These are phyloP conservation scores for Vimba vimba DNA, from an alignment of 2,113 vertebrate species.

Conservation along the genomic window DNA sequence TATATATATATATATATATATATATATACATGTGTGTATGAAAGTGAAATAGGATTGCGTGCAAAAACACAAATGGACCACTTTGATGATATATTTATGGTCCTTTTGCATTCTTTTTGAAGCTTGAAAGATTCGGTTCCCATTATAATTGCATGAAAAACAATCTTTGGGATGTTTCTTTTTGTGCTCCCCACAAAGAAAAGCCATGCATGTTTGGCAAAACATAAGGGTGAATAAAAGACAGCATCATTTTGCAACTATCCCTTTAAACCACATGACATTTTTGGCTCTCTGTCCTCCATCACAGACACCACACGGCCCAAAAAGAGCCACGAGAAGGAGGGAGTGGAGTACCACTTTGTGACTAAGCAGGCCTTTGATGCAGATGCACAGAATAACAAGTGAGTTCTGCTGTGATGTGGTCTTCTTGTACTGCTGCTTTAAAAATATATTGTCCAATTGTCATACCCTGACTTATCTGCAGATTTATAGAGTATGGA, in stretches of 20 bases:
- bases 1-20: too few species aligned
- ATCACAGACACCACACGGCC: constrained; percentile 87
- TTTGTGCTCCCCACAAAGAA: constrained; percentile 7
- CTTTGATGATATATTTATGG: neutral
- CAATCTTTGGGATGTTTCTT: neutral
- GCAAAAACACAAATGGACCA: neutral
- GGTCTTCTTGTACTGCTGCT: neutral
- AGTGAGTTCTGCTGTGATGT: constrained; percentile 73
- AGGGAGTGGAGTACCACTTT: constrained; percentile 96
- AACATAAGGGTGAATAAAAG: neutral
- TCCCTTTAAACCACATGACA: neutral
- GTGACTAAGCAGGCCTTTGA: constrained; percentile 93
- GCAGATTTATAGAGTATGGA: constrained; percentile 92
- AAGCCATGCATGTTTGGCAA: neutral
- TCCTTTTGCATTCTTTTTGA: neutral
- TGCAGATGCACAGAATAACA: constrained; percentile 87
- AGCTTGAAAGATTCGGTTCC: neutral
- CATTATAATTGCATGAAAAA: constrained; percentile 1
- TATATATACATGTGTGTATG: neutral
- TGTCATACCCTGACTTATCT: constrained; percentile 60
- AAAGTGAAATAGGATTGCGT: neutral
- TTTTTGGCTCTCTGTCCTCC: neutral
- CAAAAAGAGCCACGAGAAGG: constrained; percentile 91
- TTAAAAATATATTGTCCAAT: neutral
- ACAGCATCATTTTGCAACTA: neutral